Base-by-base conservation (phyloP, 2,888 invertebrate genomes). In the Acronicta alni region DNA sequence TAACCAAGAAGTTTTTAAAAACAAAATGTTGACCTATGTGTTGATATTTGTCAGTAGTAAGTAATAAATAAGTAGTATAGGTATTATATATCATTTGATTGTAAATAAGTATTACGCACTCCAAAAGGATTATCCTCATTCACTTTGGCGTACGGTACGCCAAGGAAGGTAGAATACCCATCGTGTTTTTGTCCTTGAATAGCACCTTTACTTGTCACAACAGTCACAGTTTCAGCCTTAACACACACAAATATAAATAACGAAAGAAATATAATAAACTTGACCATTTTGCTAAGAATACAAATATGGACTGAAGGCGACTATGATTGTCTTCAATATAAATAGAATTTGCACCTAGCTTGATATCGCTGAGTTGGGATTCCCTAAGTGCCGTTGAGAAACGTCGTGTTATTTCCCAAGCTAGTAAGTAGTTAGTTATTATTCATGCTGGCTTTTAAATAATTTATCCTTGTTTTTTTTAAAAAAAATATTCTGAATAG, bases 141-240 rank as follows among this genome's bases (percentile, higher is more conserved):
- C 0, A 92, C 87, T 52, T 68, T 77, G 7, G 87, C 91, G 59
- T 86, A 92, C 0, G 92, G 92, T 26, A 92, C 81, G 6, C 92
- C 91, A 54, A 89, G 81, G 55, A 83, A 92, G 35, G 88, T 86
- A 5, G 75, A 75, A 45, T 86, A 89, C 8, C 79, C 77, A 0
- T 85, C 84, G 54, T 83, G 81, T 17, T 45, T 61, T 8, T 81
- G 60, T 0, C 89, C 90, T 3, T 71, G 53, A 1, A 89, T 73
- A 4, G 67, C 47, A 1, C 90, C 90, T 20, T 73, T 80, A 6
- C 65, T 67, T 0, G 85, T 85, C 0, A 66, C 53, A n/a, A 89
- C 86, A 12, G 49, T 16, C 6, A 58, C 39, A 38, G 18, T 35
- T 6, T 54, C 44, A 0, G 59, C 48, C 3, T 41, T 17, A 16